Conservation (phyloP, 2,888 invertebrate genomes). For the Macroteleia sp. region DNA sequence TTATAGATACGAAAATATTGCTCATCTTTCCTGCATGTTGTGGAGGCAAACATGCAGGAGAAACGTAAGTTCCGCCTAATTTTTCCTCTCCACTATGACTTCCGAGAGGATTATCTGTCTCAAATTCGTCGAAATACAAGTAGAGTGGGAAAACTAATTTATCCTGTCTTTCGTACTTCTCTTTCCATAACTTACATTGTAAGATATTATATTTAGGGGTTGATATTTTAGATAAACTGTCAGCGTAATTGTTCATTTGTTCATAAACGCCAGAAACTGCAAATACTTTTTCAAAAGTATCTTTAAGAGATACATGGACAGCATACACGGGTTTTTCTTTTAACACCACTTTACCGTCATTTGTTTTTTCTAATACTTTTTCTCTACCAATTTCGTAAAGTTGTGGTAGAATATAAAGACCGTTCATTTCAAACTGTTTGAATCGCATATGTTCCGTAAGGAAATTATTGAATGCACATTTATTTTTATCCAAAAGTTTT, state of each 20-base stretch:
- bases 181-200: constrained; percentile 38
- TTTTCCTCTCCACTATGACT: constrained; percentile 36
- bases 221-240: constrained; percentile 9
- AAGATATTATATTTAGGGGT: constrained; percentile 21
- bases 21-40: constrained; percentile 11
- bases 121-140: constrained; percentile 43
- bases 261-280: background rate
- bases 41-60: constrained; percentile 36
- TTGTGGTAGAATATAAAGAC: constrained; percentile 40
- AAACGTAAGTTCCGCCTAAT: constrained; percentile 39
- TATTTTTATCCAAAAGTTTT: constrained; percentile 38
- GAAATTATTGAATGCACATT: constrained; percentile 36
- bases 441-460: constrained; percentile 47
- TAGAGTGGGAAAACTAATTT: constrained; percentile 13
- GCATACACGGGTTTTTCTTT: constrained; percentile 41
- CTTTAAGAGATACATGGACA: constrained; percentile 43
- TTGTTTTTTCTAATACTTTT: background rate
- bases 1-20: constrained; percentile 29
- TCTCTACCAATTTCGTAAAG: constrained; percentile 49
- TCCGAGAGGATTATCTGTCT: constrained; percentile 16
- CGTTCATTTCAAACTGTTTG: constrained; percentile 29
- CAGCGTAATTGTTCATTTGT: constrained; percentile 15
- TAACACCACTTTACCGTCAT: background rate
- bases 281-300: constrained; percentile 19
- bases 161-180: constrained; percentile 18